Conservation (phyloP, 2,888 invertebrate genomes). For the Cotesia congregata region DNA sequence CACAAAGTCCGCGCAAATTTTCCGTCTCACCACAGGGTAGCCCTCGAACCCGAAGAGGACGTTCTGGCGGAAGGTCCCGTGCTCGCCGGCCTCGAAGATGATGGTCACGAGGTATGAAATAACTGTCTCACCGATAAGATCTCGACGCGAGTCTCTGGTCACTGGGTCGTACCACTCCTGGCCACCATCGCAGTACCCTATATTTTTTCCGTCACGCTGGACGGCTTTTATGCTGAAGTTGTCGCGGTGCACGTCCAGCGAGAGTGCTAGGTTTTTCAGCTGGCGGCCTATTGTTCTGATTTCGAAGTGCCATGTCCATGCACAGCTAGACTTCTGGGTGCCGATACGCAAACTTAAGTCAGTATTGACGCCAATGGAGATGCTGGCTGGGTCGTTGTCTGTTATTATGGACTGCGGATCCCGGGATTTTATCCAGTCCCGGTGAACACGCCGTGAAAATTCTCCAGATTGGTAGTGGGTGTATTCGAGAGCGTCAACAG, state of each 20-base stretch:
- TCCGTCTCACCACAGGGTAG: constrained; percentile 77
- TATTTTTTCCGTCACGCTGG: constrained; percentile 42
- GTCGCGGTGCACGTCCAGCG: constrained; percentile 54
- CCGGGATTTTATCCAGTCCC: constrained; percentile 50
- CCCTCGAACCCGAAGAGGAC: constrained; percentile 82
- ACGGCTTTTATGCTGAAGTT: constrained; percentile 58
- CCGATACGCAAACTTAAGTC: constrained; percentile 49
- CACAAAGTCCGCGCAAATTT: constrained; percentile 83
- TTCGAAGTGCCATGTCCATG: constrained; percentile 51
- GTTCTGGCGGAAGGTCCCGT: constrained; percentile 84
- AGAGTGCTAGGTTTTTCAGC: constrained; percentile 55
- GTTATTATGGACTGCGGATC: constrained; percentile 49
- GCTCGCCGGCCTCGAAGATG: constrained; percentile 59
- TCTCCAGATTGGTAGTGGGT: constrained; percentile 36
- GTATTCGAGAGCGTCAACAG: constrained; percentile 32
- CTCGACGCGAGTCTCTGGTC: constrained; percentile 23
- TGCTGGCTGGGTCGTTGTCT: constrained; percentile 44
- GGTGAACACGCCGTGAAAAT: constrained; percentile 47
- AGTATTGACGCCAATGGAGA: constrained; percentile 43
- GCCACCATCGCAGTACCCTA: constrained; percentile 51
- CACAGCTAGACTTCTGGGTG: constrained; percentile 42
- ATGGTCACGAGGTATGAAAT: constrained; percentile 43
- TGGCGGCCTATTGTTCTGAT: constrained; percentile 52
- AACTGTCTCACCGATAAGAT: constrained; percentile 36
- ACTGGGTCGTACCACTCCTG: constrained; percentile 53